These are phyloP conservation scores for Rhopilema esculentum DNA, from an alignment of 30 jellyfish, hydroid and myxozoan genomes.

Conservation along the genomic window DNA sequence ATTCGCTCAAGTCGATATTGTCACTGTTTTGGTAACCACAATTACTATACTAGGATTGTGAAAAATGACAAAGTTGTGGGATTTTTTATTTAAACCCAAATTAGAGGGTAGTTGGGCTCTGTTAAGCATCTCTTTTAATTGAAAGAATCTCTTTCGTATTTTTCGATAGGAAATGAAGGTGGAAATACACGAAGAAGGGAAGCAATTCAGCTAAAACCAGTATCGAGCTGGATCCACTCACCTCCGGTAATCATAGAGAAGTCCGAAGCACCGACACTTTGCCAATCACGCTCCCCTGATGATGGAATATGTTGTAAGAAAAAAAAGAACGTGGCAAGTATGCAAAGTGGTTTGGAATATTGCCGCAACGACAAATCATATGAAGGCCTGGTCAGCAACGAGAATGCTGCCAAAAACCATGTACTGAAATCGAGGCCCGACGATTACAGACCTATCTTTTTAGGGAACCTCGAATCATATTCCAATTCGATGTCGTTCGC, in stretches of 20 bases:
- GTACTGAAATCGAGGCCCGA: neutral
- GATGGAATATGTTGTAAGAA: neutral
- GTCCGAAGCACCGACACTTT: neutral
- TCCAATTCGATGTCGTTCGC: neutral
- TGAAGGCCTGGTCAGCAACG: neutral
- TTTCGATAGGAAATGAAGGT: neutral
- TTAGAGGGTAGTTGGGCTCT: no score
- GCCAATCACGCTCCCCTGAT: neutral
- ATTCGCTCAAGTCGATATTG: no score
- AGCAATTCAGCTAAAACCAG: slow-evolving; percentile 5
- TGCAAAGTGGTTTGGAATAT: no score
- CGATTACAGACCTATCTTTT: slow-evolving; percentile 16
- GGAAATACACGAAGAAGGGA: neutral
- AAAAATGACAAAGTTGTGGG: no score
- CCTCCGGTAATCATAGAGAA: neutral
- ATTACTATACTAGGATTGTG: no score
- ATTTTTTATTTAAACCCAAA: no score
- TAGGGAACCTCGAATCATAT: neutral
- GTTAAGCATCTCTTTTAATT: no score
- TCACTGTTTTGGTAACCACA: no score
- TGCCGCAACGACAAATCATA: neutral
- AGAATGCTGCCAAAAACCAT: neutral
- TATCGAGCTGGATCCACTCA: neutral
- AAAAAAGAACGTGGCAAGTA: neutral
- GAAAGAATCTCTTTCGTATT: neutral